Conservation (phyloP, 1,140 invertebrate species). For the Drosophila albomicans region DNA sequence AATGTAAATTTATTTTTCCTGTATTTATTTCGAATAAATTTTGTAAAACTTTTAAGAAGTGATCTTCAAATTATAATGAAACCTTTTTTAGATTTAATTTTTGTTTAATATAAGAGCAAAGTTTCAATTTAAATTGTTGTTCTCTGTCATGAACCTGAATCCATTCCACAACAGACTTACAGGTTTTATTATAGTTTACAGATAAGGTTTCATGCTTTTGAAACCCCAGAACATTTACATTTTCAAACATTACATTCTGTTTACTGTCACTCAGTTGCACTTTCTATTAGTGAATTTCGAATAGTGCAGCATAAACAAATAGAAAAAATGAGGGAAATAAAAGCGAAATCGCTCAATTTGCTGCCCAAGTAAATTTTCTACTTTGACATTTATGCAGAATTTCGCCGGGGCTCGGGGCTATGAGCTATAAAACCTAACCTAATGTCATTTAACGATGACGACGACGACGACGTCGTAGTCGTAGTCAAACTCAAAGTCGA, state of each 20-base stretch:
- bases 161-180: neutral
- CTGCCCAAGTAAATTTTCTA: constrained; percentile 70
- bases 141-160: neutral
- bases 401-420: constrained; percentile 51
- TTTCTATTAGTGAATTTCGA: constrained; percentile 25
- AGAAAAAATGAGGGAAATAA: constrained; percentile 41
- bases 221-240: neutral
- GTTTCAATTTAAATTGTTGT: too few relatives aligned
- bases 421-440: constrained; percentile 76
- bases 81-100: too few relatives aligned
- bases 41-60: too few relatives aligned
- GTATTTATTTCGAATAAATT: too few relatives aligned
- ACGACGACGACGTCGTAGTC: constrained; percentile 28
- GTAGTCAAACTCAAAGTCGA: constrained; percentile 26
- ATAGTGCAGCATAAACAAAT: constrained; percentile 1
- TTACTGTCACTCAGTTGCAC: neutral
- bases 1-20: too few relatives aligned
- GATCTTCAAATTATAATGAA: too few relatives aligned
- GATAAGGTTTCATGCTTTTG: neutral
- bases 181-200: too few relatives aligned
- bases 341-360: constrained; percentile 70
- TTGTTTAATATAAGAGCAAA: too few relatives aligned
- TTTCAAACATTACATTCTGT: neutral
- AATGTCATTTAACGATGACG: constrained; percentile 75
- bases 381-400: constrained; percentile 76